Base-by-base conservation (phyloP, 2,113 vertebrate genomes). In the Anguilla japonica region DNA sequence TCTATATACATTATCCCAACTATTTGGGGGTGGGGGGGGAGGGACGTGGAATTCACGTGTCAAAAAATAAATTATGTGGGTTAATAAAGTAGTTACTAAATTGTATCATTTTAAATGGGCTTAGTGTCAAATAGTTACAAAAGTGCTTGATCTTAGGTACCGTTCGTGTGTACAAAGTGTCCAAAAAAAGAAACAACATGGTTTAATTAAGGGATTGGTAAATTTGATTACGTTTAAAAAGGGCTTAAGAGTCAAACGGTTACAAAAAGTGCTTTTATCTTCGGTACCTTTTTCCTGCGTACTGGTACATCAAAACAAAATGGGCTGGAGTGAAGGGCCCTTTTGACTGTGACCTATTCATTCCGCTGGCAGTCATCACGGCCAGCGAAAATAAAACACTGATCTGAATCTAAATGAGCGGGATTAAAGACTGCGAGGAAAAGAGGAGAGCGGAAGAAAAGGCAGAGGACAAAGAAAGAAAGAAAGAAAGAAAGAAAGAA, bases 131-230 rank as follows among this genome's bases (percentile, higher is more conserved):
- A 67, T 67, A 90, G 88, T 92, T 92, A 90, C 89, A 94, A 91
- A 96, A 95, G 94, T 95, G 93, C 93, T 95, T 95, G 92, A 93
- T 89, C 92, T 91, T 93, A 91, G 91, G 91, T 94, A 93, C 91
- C 89, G 85, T 92, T 90, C 88, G 88, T 81, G n/a, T 79, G 88
- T 94, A 95, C 91, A 26, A 71, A 34, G 11, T 75, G 71, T 75
- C 11, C 71, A 75, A 75, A n/a, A 75, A 26, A 46, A 34, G 5
- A 71, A 71, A 34, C 4, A 6, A 75, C 13, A 34, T 34, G 26
- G 71, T 22, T 75, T 75, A 75, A 75, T 29, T 5, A 14, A n/a
- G 71, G 26, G 13, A 8, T 26, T 29, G n/a, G 22, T n/a, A 75
- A 75, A 13, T 34, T 13, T 22, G 26, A 29, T 75, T 75, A 75